Base-by-base conservation (phyloP, 1,140 invertebrate genomes). In the Lucilia cuprina region DNA sequence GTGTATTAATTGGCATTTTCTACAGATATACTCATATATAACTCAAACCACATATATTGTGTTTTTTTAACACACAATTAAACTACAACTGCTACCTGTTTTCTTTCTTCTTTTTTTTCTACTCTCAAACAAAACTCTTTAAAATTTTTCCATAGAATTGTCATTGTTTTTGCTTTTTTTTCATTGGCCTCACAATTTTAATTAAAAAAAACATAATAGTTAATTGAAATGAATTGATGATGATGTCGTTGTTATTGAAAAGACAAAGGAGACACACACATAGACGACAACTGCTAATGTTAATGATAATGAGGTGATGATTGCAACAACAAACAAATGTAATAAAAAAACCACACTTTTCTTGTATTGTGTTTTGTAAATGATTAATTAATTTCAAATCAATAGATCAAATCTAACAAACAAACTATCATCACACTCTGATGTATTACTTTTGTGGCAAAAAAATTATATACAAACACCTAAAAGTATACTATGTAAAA, bases 361-460 rank as follows among this genome's bases (percentile, higher is more conserved):
- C n/a, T 65, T 65, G 60, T 30, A 30, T 19, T 65, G 14, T 65
- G 60, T 65, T n/a, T 65, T 65, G n/a, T 65, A 65, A 65, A 65
- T 65, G 60, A 65, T 65, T 65, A 65, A 65, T 65, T 65, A 65
- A 65, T 65, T 65, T 65, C 60, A 65, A 65, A 65, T 65, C 60
- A 65, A 65, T 65, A 65, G 60, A 65, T 65, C 60, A 65, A 65
- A 65, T 65, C 60, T n/a, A 19, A 65, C n/a, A 65, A n/a, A 65
- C n/a, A 19, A 65, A 65, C 25, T 30, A 30, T 30, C 25, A 30
- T 30, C 25, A 30, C 25, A 30, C 8, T n/a, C 2, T n/a, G 1
- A 2, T 65, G n/a, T 17, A 65, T 9, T 65, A n/a, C 60, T 30
- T 3, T 30, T 2, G 25, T 3, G 1, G 25, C 25, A 30, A 30